phyloP scores from a whole-genome alignment of 2,797 vertebrate species.

The Tapirus indicus region DNA sequence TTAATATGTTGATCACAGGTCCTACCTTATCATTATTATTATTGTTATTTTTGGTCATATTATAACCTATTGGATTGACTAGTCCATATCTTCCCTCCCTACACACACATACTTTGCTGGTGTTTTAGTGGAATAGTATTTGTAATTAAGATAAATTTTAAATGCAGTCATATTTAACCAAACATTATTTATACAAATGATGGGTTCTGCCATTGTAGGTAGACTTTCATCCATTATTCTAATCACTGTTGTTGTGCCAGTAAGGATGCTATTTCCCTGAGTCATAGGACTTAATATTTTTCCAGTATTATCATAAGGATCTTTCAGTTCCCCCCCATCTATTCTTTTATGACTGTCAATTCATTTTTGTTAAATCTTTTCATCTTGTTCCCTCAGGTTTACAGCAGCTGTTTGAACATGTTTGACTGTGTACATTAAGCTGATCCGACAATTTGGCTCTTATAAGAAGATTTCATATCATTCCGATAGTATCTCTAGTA shows the following conservation, averaged over 20 bases:
- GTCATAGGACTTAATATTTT: not conserved
- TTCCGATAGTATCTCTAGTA: not conserved
- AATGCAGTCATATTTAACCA: not conserved
- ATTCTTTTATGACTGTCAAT: not conserved
- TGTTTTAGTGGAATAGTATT: conserved; percentile 52
- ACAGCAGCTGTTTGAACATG: conserved; percentile 13
- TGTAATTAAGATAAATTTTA: conserved; percentile 33
- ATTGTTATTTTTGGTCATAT: not conserved
- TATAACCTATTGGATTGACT: not conserved
- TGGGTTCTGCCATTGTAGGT: not conserved
- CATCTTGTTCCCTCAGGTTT: conserved; percentile 4
- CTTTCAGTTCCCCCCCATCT: not conserved
- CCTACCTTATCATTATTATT: not conserved
- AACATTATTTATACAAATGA: conserved; percentile 7
- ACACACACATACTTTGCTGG: not conserved
- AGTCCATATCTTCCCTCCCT: not conserved
- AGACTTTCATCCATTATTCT: not conserved
- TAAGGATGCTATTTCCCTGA: not conserved
- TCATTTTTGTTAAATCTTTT: conserved; percentile 48
- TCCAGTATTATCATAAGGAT: not conserved
- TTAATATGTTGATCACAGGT: not conserved
- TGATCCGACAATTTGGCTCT: not conserved
- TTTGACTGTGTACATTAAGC: not conserved
- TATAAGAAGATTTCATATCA: not conserved
- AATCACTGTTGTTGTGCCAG: not conserved